Base-by-base conservation (phyloP, 2,797 vertebrate species). In the Buceros bicornis region DNA sequence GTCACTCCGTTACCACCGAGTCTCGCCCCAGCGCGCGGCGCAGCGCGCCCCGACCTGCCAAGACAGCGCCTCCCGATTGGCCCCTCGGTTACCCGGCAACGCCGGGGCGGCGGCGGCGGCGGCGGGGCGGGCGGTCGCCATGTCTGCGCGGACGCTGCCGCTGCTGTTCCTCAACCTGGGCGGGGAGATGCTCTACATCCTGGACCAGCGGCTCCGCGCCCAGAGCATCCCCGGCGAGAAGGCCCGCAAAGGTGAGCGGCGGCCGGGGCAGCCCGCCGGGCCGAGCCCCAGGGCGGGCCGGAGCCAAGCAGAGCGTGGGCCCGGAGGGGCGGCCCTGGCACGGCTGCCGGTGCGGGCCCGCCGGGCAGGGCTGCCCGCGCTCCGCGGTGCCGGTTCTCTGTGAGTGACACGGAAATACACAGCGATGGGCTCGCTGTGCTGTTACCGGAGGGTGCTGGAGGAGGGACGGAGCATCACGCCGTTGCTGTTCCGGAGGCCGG, bases 161-260 rank as follows among this genome's bases (percentile, higher is more conserved):
- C 97, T 99, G 93, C 99, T 99, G 10, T 99, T 99, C 97, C 98
- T 99, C 90, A 99, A 99, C 96, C 98, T 99, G 79, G 99, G 99
- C 13, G 99, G 99, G 42, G 99, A 99, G 98, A 99, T 99, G 99
- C 98, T 99, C 42, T 99, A 99, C 95, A 99, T 99, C 95, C 98
- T 99, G 98, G 99, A 99, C 98, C 99, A 99, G 97, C 98, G 99
- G 33, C 98, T 99, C 73, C 98, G 99, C 54, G 99, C 99, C 51
- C 99, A 99, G 98, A 99, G 99, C 97, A 99, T 99, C 97, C 99
- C 99, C 3, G 98, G 98, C 17, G 99, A 99, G 96, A 99, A 99
- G 97, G 99, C 99, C 90, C 99, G 98, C 96, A 99, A 99, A 99
- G 99, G 99, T 99, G 98, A 98, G 97, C 50, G 62, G 42, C 21